phyloP scores from a whole-genome alignment of 2,888 invertebrate genomes.

The Eledone cirrhosa region DNA sequence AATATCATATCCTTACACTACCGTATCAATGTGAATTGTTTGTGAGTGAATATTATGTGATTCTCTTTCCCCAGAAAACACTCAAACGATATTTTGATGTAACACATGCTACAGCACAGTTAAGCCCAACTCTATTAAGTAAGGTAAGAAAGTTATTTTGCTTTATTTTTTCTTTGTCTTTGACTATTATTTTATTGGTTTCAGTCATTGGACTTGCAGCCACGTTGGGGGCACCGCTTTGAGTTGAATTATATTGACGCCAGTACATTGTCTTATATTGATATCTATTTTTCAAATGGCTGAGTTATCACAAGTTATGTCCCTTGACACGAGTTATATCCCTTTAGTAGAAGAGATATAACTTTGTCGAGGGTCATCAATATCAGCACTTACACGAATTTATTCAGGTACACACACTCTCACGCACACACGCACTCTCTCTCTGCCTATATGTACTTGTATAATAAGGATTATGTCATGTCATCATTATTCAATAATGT shows the following conservation, averaged over 20 bases:
- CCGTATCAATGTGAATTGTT: background rate
- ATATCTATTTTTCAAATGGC: no score
- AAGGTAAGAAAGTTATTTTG: constrained; percentile 74
- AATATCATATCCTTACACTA: background rate
- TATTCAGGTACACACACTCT: no score
- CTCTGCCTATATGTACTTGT: no score
- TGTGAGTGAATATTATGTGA: background rate
- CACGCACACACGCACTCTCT: no score
- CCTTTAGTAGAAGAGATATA: no score
- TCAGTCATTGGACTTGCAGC: background rate
- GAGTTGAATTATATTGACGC: background rate
- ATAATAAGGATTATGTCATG: no score
- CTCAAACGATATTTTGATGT: constrained; percentile 88
- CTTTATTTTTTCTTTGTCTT: background rate
- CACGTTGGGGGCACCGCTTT: background rate
- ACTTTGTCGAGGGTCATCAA: no score
- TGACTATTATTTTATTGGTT: background rate
- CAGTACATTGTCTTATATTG: no score
- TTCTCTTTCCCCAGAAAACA: constrained; percentile 75
- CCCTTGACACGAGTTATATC: no score
- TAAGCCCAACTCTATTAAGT: constrained; percentile 91
- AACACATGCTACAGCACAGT: constrained; percentile 89
- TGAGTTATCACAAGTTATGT: no score
- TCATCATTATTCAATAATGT: no score
- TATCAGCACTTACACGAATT: no score